Conservation (phyloP, 2,888 invertebrate genomes). For the Sthenelais limicola region DNA sequence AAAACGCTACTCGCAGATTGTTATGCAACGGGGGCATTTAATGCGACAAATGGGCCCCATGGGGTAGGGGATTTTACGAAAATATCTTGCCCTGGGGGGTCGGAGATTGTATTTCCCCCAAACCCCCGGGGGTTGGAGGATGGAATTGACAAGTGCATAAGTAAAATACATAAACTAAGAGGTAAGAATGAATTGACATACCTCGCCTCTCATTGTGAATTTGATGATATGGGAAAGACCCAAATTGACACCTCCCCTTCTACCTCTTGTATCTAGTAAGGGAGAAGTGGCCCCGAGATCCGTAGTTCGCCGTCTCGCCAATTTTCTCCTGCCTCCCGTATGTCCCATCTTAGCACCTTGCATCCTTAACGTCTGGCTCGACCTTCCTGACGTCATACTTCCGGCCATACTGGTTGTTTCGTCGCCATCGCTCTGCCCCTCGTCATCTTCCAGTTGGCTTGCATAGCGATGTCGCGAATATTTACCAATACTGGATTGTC, state of each 20-base stretch:
- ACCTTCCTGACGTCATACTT: slow-evolving; percentile 4
- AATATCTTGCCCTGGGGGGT: too few relatives aligned
- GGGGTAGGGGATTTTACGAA: too few relatives aligned
- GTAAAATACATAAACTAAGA: too few relatives aligned
- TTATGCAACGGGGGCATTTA: too few relatives aligned
- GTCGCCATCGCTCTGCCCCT: background rate
- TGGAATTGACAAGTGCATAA: too few relatives aligned
- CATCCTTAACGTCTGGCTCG: slow-evolving; percentile 14
- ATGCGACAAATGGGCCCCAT: too few relatives aligned
- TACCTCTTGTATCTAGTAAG: background rate
- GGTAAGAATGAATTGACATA: too few relatives aligned
- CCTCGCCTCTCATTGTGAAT: slow-evolving; percentile 17
- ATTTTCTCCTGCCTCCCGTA: too few relatives aligned
- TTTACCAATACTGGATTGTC: background rate
- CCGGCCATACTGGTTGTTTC: slow-evolving; percentile 15
- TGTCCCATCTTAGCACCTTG: background rate
- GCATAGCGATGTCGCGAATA: slow-evolving; percentile 10
- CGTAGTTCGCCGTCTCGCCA: background rate
- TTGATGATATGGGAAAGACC: slow-evolving; percentile 16
- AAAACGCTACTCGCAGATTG: too few relatives aligned
- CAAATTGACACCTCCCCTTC: background rate
- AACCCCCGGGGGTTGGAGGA: too few relatives aligned
- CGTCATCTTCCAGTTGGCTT: background rate
- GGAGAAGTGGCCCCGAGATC: background rate
- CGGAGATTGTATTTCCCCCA: too few relatives aligned